These are phyloP conservation scores for Kradibia gibbosae DNA, from an alignment of 1,140 invertebrate species.

Conservation along the genomic window DNA sequence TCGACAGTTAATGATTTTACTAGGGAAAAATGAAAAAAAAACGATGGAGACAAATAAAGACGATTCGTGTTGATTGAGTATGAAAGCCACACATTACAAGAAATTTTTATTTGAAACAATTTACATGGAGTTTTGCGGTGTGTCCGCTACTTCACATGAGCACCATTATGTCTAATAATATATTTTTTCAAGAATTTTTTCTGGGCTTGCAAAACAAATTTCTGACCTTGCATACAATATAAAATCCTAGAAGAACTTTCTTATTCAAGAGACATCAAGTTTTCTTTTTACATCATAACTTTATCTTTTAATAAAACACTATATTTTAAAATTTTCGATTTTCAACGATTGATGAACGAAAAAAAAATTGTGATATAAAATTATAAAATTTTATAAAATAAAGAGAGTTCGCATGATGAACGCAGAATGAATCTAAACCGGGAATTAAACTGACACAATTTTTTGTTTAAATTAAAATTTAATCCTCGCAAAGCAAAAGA, in stretches of 20 bases:
- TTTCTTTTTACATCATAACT: neutral
- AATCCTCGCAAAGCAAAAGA: neutral
- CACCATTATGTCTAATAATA: neutral
- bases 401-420: neutral
- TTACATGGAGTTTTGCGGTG: constrained; percentile 8
- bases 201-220: neutral
- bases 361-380: neutral
- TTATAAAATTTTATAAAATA: neutral
- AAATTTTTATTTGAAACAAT: neutral
- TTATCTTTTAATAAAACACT: neutral
- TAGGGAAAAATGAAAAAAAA: neutral
- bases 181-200: neutral
- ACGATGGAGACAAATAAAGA: constrained; percentile 15
- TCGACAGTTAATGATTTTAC: constrained; percentile 36
- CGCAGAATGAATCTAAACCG: neutral
- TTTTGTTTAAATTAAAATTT: neutral
- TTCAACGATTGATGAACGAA: neutral
- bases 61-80: neutral
- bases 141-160: neutral
- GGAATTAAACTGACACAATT: neutral
- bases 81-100: neutral
- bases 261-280: neutral
- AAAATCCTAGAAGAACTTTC: neutral
- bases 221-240: neutral
- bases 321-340: neutral